These are phyloP conservation scores for Procambarus clarkii DNA, from an alignment of 1,140 invertebrate species.

Conservation along the genomic window DNA sequence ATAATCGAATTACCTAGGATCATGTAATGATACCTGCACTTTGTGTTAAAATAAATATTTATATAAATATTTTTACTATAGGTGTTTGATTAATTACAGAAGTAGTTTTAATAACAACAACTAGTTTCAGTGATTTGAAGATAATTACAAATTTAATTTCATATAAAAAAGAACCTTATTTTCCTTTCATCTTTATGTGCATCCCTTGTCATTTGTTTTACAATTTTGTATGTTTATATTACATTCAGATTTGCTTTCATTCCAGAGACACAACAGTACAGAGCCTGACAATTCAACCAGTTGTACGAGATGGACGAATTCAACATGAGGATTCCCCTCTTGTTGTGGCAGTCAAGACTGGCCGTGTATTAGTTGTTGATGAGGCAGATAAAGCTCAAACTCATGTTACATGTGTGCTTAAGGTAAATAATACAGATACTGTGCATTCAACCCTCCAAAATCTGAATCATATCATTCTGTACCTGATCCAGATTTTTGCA, in stretches of 20 bases:
- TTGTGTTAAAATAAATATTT: too few relatives aligned
- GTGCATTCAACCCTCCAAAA: too few relatives aligned
- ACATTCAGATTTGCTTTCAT: conserved; percentile 23
- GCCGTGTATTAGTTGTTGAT: conserved; percentile 94
- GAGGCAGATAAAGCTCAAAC: conserved; percentile 98
- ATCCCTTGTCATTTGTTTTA: neutral
- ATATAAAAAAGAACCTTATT: neutral
- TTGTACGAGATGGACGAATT: conserved; percentile 90
- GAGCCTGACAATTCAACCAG: conserved; percentile 93
- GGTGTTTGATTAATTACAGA: too few relatives aligned
- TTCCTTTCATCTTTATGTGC: neutral
- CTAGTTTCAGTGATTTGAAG: too few relatives aligned
- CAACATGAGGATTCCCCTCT: conserved; percentile 96
- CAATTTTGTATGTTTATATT: neutral
- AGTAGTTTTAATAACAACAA: too few relatives aligned
- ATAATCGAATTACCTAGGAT: too few relatives aligned
- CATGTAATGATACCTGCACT: too few relatives aligned
- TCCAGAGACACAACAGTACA: conserved; percentile 95
- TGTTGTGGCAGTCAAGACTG: conserved; percentile 91
- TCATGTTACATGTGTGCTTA: conserved; percentile 96
- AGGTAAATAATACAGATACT: conserved; percentile 76
- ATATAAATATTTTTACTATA: too few relatives aligned
- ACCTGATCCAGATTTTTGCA: too few relatives aligned
- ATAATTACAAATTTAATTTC: too few relatives aligned
- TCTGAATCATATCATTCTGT: too few relatives aligned